phyloP scores from a whole-genome alignment of 2,797 vertebrate species.

The Anabas testudineus region DNA sequence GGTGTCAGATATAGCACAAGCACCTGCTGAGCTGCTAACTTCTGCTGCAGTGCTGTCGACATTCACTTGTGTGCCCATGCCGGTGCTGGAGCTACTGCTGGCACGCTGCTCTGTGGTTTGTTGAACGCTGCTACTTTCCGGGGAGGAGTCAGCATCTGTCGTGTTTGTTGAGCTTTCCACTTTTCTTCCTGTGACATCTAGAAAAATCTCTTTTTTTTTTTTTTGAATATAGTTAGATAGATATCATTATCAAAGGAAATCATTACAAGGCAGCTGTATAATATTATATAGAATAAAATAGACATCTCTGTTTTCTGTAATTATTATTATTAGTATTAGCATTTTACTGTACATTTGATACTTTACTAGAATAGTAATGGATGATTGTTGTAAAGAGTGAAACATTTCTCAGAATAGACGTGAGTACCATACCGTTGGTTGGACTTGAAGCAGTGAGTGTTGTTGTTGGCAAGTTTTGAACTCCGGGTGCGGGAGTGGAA shows the following conservation, averaged over 20 bases:
- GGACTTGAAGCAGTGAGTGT: neutral
- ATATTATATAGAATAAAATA: too few species aligned
- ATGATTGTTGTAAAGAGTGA: neutral
- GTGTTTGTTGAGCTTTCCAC: constrained; percentile 32
- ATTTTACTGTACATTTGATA: too few species aligned
- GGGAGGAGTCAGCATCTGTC: constrained; percentile 10
- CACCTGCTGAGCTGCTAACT: constrained; percentile 37
- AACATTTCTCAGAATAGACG: constrained; percentile 5
- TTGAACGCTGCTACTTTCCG: neutral
- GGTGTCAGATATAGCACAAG: neutral
- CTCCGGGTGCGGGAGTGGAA: neutral
- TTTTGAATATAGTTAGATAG: neutral
- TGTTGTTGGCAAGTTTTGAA: constrained; percentile 11
- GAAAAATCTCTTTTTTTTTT: neutral
- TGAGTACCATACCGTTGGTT: constrained; percentile 35
- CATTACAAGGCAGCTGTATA: neutral
- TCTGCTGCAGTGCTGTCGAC: neutral
- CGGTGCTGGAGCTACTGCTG: neutral
- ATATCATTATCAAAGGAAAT: neutral
- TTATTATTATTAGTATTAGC: too few species aligned
- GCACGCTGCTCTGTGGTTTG: constrained; percentile 23
- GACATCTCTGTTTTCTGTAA: too few species aligned
- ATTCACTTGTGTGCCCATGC: neutral
- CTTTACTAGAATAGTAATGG: neutral
- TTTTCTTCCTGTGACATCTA: constrained; percentile 29